Base-by-base conservation (phyloP, 1,140 invertebrate genomes). In the Rhysida immarginata region DNA sequence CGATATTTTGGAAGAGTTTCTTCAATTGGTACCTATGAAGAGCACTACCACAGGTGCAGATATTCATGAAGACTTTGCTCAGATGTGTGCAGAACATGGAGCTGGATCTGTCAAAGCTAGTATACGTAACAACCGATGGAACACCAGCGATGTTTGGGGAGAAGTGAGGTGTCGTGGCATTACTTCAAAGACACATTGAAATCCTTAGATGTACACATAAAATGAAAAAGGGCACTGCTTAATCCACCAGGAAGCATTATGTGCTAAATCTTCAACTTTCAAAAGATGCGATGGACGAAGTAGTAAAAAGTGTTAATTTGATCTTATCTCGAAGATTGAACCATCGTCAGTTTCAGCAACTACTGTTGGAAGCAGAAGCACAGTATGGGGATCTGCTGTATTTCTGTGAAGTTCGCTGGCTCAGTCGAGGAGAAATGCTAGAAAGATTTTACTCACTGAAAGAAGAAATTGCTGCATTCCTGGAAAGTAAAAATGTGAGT, bases 301-400 rank as follows among this genome's bases (percentile, higher is more conserved):
- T 35, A 1, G 45, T 58, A 51, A 55, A 53, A 35, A 24, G 25
- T 18, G 54, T 58, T 2, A 41, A 58, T 48, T 53, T 27, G 26
- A 58, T 58, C 20, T 50, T 58, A 16, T 58, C 53, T 20, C 26
- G 20, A 20, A 26, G 53, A 16, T 29, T 58, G 35, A 58, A 58
- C 24, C 51, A 41, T 24, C 27, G 52, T 46, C 51, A 57, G 45
- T 56, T 56, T 45, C 54, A 51, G 54, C 20, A 16, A 56, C 51
- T 56, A 24, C 24, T 55, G 55, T 26, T 25, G 18, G 53, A 54
- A 29, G 52, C 52, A n/a, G 42, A 58, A 5, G 50, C 16, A 35
- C 53, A 58, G 25, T 44, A 56, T 20, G 26, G 24, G n/a, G 52
- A 57, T 27, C 56, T 57, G 16, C 14, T 54, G 3, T 56, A 54